Percentiles rank a stretch among this genome's conserved stretches.
These are phyloP conservation scores for Gnatocerus cornutus DNA, from an alignment of 2,888 invertebrate genomes.

Conservation along the genomic window DNA sequence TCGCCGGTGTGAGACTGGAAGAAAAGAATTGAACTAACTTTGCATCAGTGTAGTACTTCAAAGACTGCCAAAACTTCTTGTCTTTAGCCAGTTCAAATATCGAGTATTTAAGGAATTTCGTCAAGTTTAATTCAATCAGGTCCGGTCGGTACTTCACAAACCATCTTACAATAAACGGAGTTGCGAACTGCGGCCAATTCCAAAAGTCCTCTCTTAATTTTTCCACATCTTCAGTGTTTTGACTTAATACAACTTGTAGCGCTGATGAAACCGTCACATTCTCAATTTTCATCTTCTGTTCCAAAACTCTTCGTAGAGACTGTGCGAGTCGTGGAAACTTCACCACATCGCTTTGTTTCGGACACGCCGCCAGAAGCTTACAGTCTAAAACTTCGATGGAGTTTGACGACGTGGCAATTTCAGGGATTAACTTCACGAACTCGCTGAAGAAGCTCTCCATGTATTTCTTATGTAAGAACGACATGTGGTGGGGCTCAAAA, in stretches of 20 bases:
- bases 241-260: conserved; percentile 6
- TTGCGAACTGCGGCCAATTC: background rate
- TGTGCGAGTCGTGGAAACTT: conserved; percentile 6
- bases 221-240: conserved; percentile 1
- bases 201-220: conserved; percentile 7
- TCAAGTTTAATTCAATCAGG: background rate
- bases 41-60: conserved; percentile 5
- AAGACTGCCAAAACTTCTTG: background rate
- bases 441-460: background rate
- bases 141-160: conserved; percentile 11
- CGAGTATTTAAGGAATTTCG: background rate
- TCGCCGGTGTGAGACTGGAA: background rate
- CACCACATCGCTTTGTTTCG: background rate
- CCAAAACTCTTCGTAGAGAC: conserved; percentile 6
- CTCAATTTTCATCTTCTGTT: background rate
- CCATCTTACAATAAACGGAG: conserved; percentile 1
- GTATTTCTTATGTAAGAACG: background rate
- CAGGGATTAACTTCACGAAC: background rate
- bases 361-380: background rate
- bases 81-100: conserved; percentile 1
- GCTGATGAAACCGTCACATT: background rate
- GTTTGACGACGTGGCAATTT: background rate
- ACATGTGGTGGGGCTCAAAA: background rate
- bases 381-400: conserved; percentile 9
- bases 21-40: background rate